Percentiles rank a stretch among this genome's conserved stretches.
Conservation (phyloP, 2,113 vertebrate species). For the Mormyrus iriodes region DNA sequence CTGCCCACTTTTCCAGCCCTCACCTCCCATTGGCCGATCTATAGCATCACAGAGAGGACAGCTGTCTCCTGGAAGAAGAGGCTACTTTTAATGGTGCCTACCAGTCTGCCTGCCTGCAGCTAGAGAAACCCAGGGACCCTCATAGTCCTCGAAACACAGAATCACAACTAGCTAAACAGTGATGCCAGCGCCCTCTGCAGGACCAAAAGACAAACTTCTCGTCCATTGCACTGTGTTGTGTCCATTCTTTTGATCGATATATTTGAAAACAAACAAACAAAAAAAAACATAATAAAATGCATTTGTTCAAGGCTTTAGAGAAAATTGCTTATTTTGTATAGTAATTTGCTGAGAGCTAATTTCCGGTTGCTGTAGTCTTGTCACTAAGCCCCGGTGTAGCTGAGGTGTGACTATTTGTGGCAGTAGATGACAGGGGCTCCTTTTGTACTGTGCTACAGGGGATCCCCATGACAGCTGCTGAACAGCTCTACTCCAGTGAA, state of each 20-base stretch:
- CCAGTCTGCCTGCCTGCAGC: slow-evolving; percentile 77
- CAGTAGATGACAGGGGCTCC: neutral
- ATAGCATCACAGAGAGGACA: slow-evolving; percentile 57
- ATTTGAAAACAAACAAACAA: neutral
- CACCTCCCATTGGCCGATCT: slow-evolving; percentile 50
- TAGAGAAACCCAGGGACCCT: slow-evolving; percentile 63
- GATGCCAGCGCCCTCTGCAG: slow-evolving; percentile 25
- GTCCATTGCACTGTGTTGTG: neutral
- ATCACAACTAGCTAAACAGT: slow-evolving; percentile 26
- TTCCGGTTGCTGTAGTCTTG: neutral
- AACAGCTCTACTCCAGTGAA: neutral
- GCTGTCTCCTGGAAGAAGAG: slow-evolving; percentile 51
- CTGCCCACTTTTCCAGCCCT: slow-evolving; percentile 29
- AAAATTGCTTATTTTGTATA: neutral
- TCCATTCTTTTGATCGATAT: neutral
- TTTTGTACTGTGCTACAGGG: neutral
- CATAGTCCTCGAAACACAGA: slow-evolving; percentile 44
- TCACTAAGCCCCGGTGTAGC: neutral
- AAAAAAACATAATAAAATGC: neutral
- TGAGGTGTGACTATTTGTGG: neutral
- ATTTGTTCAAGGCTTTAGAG: neutral
- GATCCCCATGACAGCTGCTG: neutral
- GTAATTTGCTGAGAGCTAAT: neutral
- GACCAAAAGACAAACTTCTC: neutral
- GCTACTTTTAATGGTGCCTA: slow-evolving; percentile 69